A percentile compares a stretch with the other conserved stretches of the same genome.
Evolutionary conservation across 1,140 invertebrate species (phyloP).

Genomic region (Dufourea novaeangliae): DNA sequence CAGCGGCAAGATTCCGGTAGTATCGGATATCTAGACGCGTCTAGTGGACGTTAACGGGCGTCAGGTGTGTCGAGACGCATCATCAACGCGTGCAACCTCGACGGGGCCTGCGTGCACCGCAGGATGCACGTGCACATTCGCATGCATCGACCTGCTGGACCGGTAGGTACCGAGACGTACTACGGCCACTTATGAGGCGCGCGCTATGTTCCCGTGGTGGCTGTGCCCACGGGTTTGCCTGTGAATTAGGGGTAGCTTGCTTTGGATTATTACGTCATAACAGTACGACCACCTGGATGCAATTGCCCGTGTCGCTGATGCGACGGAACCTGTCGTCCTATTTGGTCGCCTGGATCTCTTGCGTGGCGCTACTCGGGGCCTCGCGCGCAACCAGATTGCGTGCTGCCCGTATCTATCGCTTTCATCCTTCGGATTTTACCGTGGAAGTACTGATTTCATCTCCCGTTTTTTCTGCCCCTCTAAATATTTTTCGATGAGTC

Average conservation of each 20-base stretch:
- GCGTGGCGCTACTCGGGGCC: too few relatives aligned
- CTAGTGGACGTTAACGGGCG: conserved; percentile 69
- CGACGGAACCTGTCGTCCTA: conserved; percentile 70
- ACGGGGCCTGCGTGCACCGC: conserved; percentile 37
- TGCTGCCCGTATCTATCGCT: conserved; percentile 17
- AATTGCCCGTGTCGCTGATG: conserved; percentile 62
- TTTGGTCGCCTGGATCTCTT: conserved; percentile 61
- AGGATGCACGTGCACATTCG: conserved; percentile 50
- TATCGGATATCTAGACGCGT: conserved; percentile 62
- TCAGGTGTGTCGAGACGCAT: conserved; percentile 69
- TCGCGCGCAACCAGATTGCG: conserved; percentile 43
- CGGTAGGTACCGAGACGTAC: conserved; percentile 26
- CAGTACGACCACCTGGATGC: conserved; percentile 71
- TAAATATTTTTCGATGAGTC: neutral
- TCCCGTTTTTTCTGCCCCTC: neutral
- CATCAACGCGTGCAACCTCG: conserved; percentile 50
- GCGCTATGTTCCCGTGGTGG: conserved; percentile 22
- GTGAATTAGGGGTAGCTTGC: conserved; percentile 71
- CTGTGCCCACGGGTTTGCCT: conserved; percentile 37
- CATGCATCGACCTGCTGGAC: conserved; percentile 50
- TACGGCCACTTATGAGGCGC: conserved; percentile 34
- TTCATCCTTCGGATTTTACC: neutral
- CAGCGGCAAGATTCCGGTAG: neutral
- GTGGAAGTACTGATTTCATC: neutral
- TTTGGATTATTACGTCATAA: conserved; percentile 76